A percentile compares a stretch with the other conserved stretches of the same genome.
These are phyloP conservation scores for Shargacucullia verbasci DNA, from an alignment of 2,888 invertebrate genomes.

Conservation along the genomic window DNA sequence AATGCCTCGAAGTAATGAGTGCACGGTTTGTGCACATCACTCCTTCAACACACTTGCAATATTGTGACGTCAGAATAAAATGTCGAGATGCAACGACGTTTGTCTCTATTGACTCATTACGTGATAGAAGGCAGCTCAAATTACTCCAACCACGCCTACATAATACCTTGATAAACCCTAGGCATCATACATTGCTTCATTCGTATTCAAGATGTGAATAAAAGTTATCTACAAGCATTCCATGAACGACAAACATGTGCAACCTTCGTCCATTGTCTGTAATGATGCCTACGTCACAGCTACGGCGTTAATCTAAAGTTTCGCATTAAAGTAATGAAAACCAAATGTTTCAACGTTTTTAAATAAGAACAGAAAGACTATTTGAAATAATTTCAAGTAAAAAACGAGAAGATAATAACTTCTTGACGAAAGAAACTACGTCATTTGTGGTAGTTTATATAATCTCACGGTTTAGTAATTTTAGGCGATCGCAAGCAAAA, in stretches of 20 bases:
- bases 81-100: constrained; percentile 13
- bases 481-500: constrained; percentile 1
- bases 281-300: constrained; percentile 3
- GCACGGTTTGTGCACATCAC: neutral
- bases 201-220: constrained; percentile 1
- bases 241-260: constrained; percentile 23
- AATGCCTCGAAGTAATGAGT: no score
- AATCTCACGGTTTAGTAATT: constrained; percentile 19
- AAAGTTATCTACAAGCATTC: constrained; percentile 10
- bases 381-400: constrained; percentile 16
- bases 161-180: constrained; percentile 4
- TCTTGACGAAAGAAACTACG: constrained; percentile 25
- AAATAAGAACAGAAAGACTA: constrained; percentile 30
- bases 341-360: constrained; percentile 19
- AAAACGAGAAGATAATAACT: constrained; percentile 23
- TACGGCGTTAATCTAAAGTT: constrained; percentile 13
- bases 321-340: constrained; percentile 23
- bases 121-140: neutral
- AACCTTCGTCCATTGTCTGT: constrained; percentile 1
- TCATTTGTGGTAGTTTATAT: constrained; percentile 18
- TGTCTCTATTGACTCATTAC: neutral
- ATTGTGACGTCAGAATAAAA: constrained; percentile 21
- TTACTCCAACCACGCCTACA: neutral
- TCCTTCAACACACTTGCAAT: constrained; percentile 25
- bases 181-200: constrained; percentile 21